Percentiles rank a stretch among this genome's conserved stretches.
Evolutionary conservation across 1,140 invertebrate species (phyloP).

Genomic region (Cyclina sinensis): DNA sequence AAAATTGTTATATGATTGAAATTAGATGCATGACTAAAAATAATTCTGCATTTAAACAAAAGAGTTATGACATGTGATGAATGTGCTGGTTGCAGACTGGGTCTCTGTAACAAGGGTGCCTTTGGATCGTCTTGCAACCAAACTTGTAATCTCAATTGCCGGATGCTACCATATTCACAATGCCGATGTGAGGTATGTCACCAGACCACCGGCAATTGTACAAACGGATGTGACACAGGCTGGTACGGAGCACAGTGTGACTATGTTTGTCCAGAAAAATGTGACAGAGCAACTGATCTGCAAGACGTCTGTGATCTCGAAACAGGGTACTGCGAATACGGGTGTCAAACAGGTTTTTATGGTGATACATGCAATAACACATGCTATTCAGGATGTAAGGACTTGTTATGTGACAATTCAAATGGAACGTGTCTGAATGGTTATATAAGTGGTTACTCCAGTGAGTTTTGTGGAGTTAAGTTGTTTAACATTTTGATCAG

Average conservation of each 20-base stretch:
- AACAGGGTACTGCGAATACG: neutral
- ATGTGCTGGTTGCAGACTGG: constrained; percentile 4
- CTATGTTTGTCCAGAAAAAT: constrained; percentile 9
- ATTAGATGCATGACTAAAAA: too few relatives aligned
- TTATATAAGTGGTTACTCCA: neutral
- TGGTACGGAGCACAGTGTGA: constrained; percentile 44
- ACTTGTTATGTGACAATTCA: constrained; percentile 9
- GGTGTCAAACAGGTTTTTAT: constrained; percentile 35
- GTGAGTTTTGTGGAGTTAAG: constrained; percentile 8
- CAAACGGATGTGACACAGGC: constrained; percentile 37
- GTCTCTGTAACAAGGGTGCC: neutral
- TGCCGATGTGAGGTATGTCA: constrained; percentile 36
- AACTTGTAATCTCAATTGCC: constrained; percentile 42
- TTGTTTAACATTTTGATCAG: too few relatives aligned
- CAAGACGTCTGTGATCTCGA: neutral
- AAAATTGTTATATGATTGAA: too few relatives aligned
- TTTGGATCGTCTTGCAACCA: constrained; percentile 10
- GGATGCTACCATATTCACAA: neutral
- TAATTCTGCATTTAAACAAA: too few relatives aligned
- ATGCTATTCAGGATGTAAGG: constrained; percentile 6
- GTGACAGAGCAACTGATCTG: neutral
- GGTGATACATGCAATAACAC: constrained; percentile 47
- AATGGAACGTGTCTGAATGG: constrained; percentile 35
- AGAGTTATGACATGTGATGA: neutral
- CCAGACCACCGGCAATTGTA: constrained; percentile 1